Evolutionary conservation across 2,797 vertebrate species (phyloP), one percentile per base, ranked within the genome.

Genomic region (Scyliorhinus canicula): DNA sequence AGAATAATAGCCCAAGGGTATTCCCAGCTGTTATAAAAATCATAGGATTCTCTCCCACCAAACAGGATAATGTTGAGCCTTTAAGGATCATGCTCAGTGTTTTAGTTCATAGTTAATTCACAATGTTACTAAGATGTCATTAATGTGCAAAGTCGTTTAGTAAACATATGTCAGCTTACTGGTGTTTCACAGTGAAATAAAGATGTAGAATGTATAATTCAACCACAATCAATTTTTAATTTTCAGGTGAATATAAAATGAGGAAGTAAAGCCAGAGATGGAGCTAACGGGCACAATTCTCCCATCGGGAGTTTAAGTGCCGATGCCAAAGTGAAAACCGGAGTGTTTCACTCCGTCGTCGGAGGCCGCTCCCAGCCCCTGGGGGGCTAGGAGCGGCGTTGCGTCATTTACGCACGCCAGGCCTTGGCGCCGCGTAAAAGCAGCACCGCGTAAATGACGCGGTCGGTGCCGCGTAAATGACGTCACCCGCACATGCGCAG

Each of bases 191-290:
- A 19, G 52, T 28, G 85, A 57, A 88, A 55, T 14, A 35, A 57
- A 35, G 55, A 90, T 90, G 31, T 60, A 90, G 55, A 90, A 90
- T n/a, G 86, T 60, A 40, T 57, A 90, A 60, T 90, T 57, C 86
- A 90, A 55, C 86, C n/a, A n/a, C 2, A 90, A 90, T 90, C 55
- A 57, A 60, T 90, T 90, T 90, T 90, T 90, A 90, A 90, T 90
- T 90, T 60, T 90, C 55, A 57, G 86, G 55, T 90, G 35, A 90
- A 90, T 90, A 90, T 90, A 90, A 60, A 35, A 86, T 86, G 50
- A 55, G 26, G 28, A 16, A 86, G 28, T 7, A 86, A 0, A 86
- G 47, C 24, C 6, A 52, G 79, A 47, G 19, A 82, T 1, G 12
- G 21, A 82, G 21, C 19, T 19, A 82, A 82, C 44, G n/a, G n/a